Evolutionary conservation across 2,113 vertebrate genomes (phyloP).

Genomic region (Sceloporus tristichus): DNA sequence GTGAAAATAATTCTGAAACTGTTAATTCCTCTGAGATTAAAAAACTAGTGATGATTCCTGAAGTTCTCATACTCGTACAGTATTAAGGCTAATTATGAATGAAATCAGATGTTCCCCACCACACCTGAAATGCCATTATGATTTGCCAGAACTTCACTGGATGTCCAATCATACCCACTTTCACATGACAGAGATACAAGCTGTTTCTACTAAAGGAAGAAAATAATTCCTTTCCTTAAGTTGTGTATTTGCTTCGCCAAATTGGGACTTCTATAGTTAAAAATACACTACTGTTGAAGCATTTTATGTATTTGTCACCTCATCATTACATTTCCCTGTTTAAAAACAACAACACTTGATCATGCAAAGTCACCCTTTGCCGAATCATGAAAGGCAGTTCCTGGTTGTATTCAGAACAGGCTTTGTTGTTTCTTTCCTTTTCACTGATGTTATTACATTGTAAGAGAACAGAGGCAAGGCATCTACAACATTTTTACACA

Average conservation of each 20-base stretch:
- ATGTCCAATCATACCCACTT: background rate
- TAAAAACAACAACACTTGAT: background rate
- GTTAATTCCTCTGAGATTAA: conserved; percentile 15
- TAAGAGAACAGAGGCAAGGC: background rate
- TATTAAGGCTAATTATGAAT: background rate
- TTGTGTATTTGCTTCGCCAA: background rate
- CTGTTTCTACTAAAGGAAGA: background rate
- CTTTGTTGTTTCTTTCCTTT: background rate
- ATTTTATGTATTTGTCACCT: background rate
- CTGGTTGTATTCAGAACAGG: background rate
- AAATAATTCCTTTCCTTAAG: background rate
- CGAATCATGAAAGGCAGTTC: background rate
- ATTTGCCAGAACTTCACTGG: background rate
- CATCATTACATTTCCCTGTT: background rate
- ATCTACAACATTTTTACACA: background rate
- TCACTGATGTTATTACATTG: background rate
- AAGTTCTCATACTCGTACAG: background rate
- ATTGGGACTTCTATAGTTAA: background rate
- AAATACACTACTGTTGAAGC: background rate
- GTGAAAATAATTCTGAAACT: conserved; percentile 14
- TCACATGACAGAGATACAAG: background rate
- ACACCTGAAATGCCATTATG: background rate
- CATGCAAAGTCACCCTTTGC: background rate
- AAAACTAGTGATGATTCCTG: background rate
- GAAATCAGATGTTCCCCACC: background rate